Evolutionary conservation across 2,113 vertebrate genomes (phyloP).

Genomic region (Atrichornis clamosus): DNA sequence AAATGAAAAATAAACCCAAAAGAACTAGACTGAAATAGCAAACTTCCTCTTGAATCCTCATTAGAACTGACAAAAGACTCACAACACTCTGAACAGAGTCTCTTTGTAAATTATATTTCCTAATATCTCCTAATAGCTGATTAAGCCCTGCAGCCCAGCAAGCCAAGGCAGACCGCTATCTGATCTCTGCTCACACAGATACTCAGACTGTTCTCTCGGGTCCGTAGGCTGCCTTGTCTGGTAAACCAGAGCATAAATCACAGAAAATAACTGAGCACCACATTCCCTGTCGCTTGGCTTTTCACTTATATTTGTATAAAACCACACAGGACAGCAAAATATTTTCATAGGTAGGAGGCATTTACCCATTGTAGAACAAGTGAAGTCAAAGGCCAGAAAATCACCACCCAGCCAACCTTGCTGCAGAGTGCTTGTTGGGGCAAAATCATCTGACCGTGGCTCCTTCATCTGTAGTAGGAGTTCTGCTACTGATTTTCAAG

Average conservation of each 20-base stretch:
- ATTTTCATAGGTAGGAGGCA: conserved; percentile 11
- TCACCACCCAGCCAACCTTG: not conserved
- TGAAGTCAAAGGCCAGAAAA: not conserved
- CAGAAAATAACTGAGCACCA: not conserved
- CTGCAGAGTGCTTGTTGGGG: not conserved
- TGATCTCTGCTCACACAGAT: not conserved
- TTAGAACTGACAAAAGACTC: not conserved
- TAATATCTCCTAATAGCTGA: not conserved
- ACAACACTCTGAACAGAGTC: not conserved
- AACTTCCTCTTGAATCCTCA: not conserved
- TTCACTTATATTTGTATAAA: not conserved
- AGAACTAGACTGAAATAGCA: not conserved
- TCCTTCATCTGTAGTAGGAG: not conserved
- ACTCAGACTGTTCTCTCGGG: not conserved
- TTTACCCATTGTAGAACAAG: not conserved
- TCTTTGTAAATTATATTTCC: not conserved
- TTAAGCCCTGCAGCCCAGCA: not conserved
- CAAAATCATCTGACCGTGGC: not conserved
- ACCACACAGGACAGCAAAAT: not conserved
- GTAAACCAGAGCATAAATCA: conserved; percentile 4
- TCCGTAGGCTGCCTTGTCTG: rapidly evolving
- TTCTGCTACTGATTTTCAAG: not conserved
- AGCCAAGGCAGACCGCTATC: not conserved
- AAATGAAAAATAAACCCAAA: not conserved
- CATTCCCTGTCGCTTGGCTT: not conserved